Percentiles rank a stretch among this genome's conserved stretches.
These are phyloP conservation scores for Dicrurus megarhynchus DNA, from an alignment of 2,113 vertebrate species.

Conservation along the genomic window DNA sequence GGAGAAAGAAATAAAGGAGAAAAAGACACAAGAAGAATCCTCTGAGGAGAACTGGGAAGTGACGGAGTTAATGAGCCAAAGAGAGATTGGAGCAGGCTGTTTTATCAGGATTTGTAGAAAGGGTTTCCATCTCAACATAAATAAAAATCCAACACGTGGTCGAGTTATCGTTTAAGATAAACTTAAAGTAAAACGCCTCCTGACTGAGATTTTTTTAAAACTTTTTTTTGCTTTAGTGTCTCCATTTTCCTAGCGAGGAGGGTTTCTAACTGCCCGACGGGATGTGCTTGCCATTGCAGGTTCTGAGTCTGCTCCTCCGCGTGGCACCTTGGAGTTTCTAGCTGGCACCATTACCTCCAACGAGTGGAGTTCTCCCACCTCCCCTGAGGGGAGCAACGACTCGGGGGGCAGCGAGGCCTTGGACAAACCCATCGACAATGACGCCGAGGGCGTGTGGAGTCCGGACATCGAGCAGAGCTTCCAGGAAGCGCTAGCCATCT, in stretches of 20 bases:
- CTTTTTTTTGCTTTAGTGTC: neutral
- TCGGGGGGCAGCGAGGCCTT: conserved; percentile 76
- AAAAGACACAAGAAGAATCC: neutral
- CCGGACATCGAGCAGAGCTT: conserved; percentile 98
- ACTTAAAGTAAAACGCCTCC: neutral
- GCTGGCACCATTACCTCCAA: conserved; percentile 81
- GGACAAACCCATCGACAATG: conserved; percentile 85
- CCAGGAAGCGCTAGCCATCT: conserved; percentile 96
- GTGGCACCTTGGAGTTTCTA: conserved; percentile 74
- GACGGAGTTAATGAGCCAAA: neutral
- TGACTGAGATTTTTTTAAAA: neutral
- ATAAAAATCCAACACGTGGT: neutral
- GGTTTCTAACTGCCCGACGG: neutral
- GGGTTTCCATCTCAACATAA: neutral
- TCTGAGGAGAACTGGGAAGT: neutral
- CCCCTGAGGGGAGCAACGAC: conserved; percentile 78
- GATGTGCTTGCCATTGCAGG: conserved; percentile 47
- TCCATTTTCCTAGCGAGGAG: neutral
- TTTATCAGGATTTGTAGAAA: neutral
- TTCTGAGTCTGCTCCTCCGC: conserved; percentile 65
- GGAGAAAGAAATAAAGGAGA: neutral
- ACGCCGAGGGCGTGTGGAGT: conserved; percentile 96
- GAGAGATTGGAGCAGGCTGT: neutral
- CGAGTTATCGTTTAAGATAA: neutral
- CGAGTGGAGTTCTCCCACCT: conserved; percentile 79